Base-by-base conservation (phyloP, 1,140 invertebrate genomes). In the Diploscapter pachys region DNA sequence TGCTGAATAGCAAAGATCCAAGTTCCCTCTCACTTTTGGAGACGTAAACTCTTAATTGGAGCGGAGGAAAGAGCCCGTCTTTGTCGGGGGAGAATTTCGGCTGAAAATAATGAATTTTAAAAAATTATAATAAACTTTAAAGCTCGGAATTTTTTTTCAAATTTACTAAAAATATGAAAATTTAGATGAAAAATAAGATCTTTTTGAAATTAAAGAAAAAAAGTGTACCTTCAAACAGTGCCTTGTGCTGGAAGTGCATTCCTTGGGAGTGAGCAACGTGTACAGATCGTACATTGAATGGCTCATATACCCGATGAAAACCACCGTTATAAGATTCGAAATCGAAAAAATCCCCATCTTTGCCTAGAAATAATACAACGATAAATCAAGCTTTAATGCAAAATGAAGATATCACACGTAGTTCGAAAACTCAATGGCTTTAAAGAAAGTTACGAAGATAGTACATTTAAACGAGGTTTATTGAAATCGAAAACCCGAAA, bases 1-100 rank as follows among this genome's bases (percentile, higher is more conserved):
- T 54, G 4, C 11, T 73, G 13, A 59, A 66, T 5, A 72, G 61
- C 9, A 73, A 13, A 8, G 54, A 48, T 3, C 64, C 73, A 52
- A 74, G 53, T 13, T 52, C 4, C 50, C 64, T 51, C 48, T 5
- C 48, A 48, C 59, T 66, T 9, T 56, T 70, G 4, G 74, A 77
- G 51, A 75, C 59, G 13, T 81, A 78, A 6, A 81, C 71, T 9
- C 78, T 66, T 2, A 81, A 67, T 55, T 81, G 78, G 3, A 81
- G 11, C 50, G 70, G 54, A 11, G 81, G 72, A 65, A 53, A 71
- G 50, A 76, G 63, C 55, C 66, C 74, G 52, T 61, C 57, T 8
- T 11, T 8, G 51, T 72, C 70, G 5, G 63, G 67, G 11, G 62
- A 55, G 9, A 81, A 57, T 55, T 76, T 54, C 3, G 80, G 80